A percentile compares a stretch with the other conserved stretches of the same genome.
Conservation (phyloP, 2,888 invertebrate genomes). For the Ormyrus thymus region DNA sequence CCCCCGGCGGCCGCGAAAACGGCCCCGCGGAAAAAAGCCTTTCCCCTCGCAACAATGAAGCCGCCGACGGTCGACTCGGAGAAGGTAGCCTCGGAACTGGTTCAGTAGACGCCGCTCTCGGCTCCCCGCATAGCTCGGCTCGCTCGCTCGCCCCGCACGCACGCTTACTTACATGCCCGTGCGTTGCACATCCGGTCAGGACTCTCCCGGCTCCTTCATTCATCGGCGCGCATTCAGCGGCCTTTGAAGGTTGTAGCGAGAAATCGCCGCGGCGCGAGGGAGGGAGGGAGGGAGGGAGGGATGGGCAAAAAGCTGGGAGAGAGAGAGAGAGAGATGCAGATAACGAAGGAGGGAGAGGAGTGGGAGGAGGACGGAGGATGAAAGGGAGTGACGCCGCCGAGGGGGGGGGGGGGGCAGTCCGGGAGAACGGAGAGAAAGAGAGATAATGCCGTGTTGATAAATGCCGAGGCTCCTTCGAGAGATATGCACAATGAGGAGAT, state of each 20-base stretch:
- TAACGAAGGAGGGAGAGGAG: constrained; percentile 45
- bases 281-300: constrained; percentile 65
- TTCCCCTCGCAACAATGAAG: not conserved
- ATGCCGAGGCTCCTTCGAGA: too few relatives aligned
- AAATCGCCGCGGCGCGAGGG: not conserved
- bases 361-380: constrained; percentile 52
- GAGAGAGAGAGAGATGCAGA: not conserved
- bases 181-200: constrained; percentile 68
- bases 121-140: constrained; percentile 5
- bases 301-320: not conserved
- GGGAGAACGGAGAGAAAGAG: not conserved
- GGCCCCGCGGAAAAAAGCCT: too few relatives aligned
- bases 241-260: constrained; percentile 71
- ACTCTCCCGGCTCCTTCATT: constrained; percentile 67
- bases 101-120: constrained; percentile 20
- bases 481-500: too few relatives aligned
- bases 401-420: not conserved
- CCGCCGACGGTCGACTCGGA: not conserved
- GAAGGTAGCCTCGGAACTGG: constrained; percentile 19
- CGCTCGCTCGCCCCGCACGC: constrained; percentile 16
- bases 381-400: not conserved
- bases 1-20: too few relatives aligned
- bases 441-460: not conserved
- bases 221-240: constrained; percentile 72
- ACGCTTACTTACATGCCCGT: constrained; percentile 12